Percentiles rank a stretch among this genome's conserved stretches.
These are phyloP conservation scores for Contarinia nasturtii DNA, from an alignment of 1,140 invertebrate species.

Conservation along the genomic window DNA sequence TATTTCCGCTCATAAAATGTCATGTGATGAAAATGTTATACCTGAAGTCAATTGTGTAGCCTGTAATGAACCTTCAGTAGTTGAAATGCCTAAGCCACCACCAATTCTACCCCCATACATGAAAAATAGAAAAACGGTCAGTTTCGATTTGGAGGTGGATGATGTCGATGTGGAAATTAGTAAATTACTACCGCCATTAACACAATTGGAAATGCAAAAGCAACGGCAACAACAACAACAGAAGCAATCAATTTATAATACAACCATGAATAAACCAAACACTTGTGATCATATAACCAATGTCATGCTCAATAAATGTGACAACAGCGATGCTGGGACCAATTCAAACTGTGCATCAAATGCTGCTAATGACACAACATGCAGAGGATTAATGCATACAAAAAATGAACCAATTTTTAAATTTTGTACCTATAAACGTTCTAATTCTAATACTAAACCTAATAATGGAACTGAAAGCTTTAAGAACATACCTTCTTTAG, in stretches of 20 bases:
- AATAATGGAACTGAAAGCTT: background rate
- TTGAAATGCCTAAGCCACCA: background rate
- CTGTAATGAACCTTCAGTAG: background rate
- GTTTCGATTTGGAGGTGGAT: conserved; percentile 17
- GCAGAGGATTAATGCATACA: background rate
- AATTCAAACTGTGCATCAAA: background rate
- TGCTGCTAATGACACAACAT: background rate
- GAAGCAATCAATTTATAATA: no score
- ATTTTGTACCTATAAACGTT: background rate
- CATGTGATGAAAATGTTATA: background rate
- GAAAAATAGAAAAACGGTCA: conserved; percentile 17
- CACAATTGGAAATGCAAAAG: no score
- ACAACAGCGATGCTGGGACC: background rate
- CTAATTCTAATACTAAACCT: background rate
- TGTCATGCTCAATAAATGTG: background rate
- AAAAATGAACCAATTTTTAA: background rate
- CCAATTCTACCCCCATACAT: conserved; percentile 5
- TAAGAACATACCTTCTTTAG: background rate
- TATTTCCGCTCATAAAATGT: no score
- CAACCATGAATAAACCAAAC: conserved; percentile 1
- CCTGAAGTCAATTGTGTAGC: background rate
- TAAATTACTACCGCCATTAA: background rate
- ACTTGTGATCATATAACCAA: conserved; percentile 1
- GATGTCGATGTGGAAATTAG: conserved; percentile 1
- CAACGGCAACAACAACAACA: background rate